Evolutionary conservation across 35 echinoderm and acorn worm species (phyloP).

Genomic region (Eucidaris tribuloides): DNA sequence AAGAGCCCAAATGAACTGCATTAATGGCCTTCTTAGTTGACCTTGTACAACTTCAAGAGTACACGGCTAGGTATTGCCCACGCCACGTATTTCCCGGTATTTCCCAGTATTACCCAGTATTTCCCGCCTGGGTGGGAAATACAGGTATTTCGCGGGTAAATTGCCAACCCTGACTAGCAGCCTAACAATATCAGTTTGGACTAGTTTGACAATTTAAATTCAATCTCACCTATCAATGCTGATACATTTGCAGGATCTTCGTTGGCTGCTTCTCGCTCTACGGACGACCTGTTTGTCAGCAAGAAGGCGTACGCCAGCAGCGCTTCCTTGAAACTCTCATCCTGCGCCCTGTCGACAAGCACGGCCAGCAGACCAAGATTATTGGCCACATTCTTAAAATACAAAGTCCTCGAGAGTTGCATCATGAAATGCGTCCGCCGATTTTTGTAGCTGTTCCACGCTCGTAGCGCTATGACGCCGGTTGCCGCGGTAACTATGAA

Average conservation of each 20-base stretch:
- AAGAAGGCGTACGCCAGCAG: slow-evolving; percentile 83
- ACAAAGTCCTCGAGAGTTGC: slow-evolving; percentile 84
- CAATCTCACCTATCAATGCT: neutral
- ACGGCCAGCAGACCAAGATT: slow-evolving; percentile 81
- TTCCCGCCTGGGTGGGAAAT: too few relatives aligned
- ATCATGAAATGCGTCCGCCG: slow-evolving; percentile 78
- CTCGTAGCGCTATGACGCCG: slow-evolving; percentile 64
- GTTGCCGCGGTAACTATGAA: slow-evolving; percentile 66
- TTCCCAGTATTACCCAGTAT: too few relatives aligned
- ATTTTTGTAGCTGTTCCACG: slow-evolving; percentile 99
- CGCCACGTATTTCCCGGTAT: too few relatives aligned
- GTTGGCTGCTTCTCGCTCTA: neutral
- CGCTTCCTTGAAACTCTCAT: slow-evolving; percentile 90
- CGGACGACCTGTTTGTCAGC: slow-evolving; percentile 43
- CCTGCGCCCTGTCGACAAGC: slow-evolving; percentile 90
- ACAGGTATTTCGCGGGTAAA: too few relatives aligned
- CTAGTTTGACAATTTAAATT: neutral
- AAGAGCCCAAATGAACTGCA: too few relatives aligned
- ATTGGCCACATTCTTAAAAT: slow-evolving; percentile 98
- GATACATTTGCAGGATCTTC: neutral
- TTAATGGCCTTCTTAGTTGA: too few relatives aligned
- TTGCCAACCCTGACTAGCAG: neutral
- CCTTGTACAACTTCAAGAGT: too few relatives aligned
- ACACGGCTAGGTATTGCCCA: too few relatives aligned
- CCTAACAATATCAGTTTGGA: too few relatives aligned